Percentiles rank a stretch among this genome's conserved stretches.
These are phyloP conservation scores for Tortricodes alternella DNA, from an alignment of 2,888 invertebrate species.

Conservation along the genomic window DNA sequence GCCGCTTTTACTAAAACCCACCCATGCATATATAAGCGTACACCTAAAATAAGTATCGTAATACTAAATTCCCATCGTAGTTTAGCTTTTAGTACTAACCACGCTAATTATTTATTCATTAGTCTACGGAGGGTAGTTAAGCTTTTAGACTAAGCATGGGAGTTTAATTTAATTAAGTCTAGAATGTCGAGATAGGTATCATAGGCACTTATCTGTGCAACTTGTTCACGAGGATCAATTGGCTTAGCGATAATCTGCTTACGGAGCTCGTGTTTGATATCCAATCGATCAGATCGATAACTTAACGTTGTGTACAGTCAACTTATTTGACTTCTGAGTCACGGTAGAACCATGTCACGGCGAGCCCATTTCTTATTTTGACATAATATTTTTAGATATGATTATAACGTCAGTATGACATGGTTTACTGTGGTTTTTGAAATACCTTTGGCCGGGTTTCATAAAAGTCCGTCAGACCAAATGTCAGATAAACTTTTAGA, in stretches of 20 bases:
- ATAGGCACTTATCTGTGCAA: background rate
- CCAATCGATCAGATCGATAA: no score
- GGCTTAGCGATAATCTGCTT: background rate
- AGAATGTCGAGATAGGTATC: background rate
- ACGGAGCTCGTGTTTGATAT: no score
- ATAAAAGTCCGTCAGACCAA: no score
- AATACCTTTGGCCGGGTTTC: no score
- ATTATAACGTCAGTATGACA: no score
- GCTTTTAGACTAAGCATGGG: background rate
- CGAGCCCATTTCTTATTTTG: no score
- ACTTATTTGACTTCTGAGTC: no score
- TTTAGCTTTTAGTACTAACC: background rate
- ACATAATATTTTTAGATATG: no score
- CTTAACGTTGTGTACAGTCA: no score
- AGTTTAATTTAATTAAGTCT: background rate
- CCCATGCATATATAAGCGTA: background rate
- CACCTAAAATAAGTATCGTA: background rate
- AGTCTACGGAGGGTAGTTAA: conserved; percentile 2
- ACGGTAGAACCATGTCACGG: no score
- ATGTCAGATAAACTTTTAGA: no score
- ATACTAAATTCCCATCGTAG: background rate
- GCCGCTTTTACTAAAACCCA: background rate
- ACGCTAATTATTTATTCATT: conserved; percentile 6
- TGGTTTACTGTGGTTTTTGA: no score
- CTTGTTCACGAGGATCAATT: background rate